Base-by-base conservation (phyloP, 2,797 vertebrate genomes). In the Tokudaia tokunoshimensis region DNA sequence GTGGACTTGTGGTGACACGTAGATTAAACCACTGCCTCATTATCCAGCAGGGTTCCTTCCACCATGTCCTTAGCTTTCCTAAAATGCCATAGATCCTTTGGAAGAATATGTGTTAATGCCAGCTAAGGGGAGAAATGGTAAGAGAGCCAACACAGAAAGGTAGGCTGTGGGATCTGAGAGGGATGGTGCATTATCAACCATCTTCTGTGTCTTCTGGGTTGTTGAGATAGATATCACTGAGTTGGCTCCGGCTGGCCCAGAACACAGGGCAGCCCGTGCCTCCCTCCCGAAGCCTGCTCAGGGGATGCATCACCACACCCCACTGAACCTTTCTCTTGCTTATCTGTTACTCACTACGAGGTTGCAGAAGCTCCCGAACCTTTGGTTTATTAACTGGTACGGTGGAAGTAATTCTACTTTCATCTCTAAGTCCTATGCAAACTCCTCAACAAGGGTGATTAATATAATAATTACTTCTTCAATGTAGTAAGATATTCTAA, bases 331-430 rank as follows among this genome's bases (percentile, higher is more conserved):
- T 52, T 67, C 61, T 85, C 85, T 55, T 94, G 92, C 61, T 31
- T 50, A 47, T 59, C 57, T 89, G 50, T 74, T 91, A 37, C 26
- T 67, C 34, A 84, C 44, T 44, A 65, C 20, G 70, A 79, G 44
- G 7, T 75, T 80, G 80, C 41, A 90, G 80, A 93, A 76, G 59
- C 76, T 94, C 78, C 94, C 63, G 72, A 88, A 61, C n/a, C 50
- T 44, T 95, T 44, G 72, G 55, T 87, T 70, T 92, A 75, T 34
- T 96, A 50, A 74, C 24, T 57, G 83, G 24, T 31, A 83, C 92
- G 91, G 31, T 34, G 34, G 20, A 20, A 94, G 87, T 61, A 63
- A 89, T 63, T 59, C 9, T 92, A 55, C 24, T 26, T 34, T 92
- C 34, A 52, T 75, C 24, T 52, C 81, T 61, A 92, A 37, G 47